These are phyloP conservation scores for Lates japonicus DNA, from an alignment of 2,797 vertebrate genomes.

Conservation along the genomic window DNA sequence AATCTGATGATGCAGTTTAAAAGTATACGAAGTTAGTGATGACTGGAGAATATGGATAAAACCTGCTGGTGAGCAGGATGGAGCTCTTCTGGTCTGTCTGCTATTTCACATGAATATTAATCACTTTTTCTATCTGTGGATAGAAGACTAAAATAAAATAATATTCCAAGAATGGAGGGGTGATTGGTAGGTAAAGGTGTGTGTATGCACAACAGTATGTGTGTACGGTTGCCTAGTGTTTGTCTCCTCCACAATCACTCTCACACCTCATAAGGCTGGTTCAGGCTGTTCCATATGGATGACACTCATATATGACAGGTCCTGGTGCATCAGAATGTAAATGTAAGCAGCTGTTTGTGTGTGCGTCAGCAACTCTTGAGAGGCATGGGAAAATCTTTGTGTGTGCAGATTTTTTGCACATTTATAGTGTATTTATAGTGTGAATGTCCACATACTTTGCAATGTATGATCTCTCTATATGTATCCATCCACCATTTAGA, in stretches of 20 bases:
- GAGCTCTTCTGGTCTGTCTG: slow-evolving; percentile 18
- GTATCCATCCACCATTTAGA: neutral
- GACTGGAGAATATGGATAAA: slow-evolving; percentile 33
- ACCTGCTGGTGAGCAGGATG: neutral
- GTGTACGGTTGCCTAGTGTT: neutral
- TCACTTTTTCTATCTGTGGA: slow-evolving; percentile 44
- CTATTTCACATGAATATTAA: slow-evolving; percentile 65
- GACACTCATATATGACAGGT: slow-evolving; percentile 57
- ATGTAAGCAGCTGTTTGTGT: slow-evolving; percentile 65
- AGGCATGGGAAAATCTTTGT: neutral
- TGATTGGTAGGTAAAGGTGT: neutral
- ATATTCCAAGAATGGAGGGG: slow-evolving; percentile 13
- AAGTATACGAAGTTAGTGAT: slow-evolving; percentile 32
- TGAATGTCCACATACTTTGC: neutral
- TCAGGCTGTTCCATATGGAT: slow-evolving; percentile 78
- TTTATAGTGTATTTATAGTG: neutral
- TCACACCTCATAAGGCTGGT: slow-evolving; percentile 54
- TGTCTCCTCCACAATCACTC: slow-evolving; percentile 38
- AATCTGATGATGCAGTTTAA: slow-evolving; percentile 31
- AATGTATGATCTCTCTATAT: neutral
- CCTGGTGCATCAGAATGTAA: slow-evolving; percentile 66
- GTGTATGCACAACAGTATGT: slow-evolving; percentile 10
- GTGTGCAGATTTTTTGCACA: slow-evolving; percentile 16
- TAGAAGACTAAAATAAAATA: slow-evolving; percentile 37
- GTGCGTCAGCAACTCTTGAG: slow-evolving; percentile 63